A percentile compares a stretch with the other conserved stretches of the same genome.
These are phyloP conservation scores for Pluvianellus socialis DNA, from an alignment of 2,113 vertebrate species.

Conservation along the genomic window DNA sequence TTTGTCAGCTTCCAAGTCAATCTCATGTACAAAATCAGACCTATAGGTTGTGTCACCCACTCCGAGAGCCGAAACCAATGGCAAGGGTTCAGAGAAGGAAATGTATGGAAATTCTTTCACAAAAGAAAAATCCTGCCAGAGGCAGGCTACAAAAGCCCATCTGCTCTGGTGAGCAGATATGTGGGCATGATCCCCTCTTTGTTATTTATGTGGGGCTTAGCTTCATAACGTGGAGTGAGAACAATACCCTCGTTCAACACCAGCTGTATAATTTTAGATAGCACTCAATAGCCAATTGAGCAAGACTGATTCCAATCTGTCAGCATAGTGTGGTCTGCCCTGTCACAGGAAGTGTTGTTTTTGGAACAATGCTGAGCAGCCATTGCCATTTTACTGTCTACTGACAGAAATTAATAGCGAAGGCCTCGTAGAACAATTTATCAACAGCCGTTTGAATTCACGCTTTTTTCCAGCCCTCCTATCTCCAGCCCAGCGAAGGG, in stretches of 20 bases:
- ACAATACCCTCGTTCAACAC: constrained; percentile 69
- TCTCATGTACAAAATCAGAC: not conserved
- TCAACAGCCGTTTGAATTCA: constrained; percentile 78
- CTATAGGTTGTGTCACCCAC: not conserved
- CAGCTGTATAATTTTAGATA: constrained; percentile 76
- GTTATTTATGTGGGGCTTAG: constrained; percentile 25
- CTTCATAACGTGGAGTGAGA: constrained; percentile 53
- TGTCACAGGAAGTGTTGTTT: constrained; percentile 85
- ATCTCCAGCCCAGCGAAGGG: constrained; percentile 68
- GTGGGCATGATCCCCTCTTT: constrained; percentile 14
- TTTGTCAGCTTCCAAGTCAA: not conserved
- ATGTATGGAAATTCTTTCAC: constrained; percentile 5
- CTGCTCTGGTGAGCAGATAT: not conserved
- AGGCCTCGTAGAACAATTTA: constrained; percentile 80
- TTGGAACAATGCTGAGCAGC: constrained; percentile 81
- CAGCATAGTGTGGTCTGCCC: constrained; percentile 81
- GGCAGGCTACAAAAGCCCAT: not conserved
- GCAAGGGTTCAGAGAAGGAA: not conserved
- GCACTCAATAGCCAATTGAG: constrained; percentile 72
- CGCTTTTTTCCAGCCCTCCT: constrained; percentile 62
- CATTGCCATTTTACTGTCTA: constrained; percentile 84
- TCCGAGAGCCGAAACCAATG: not conserved
- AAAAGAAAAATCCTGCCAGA: not conserved
- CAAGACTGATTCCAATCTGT: constrained; percentile 82
- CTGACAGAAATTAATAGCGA: constrained; percentile 85